Evolutionary conservation across 1,140 invertebrate genomes (phyloP).

Genomic region (Arion vulgaris): DNA sequence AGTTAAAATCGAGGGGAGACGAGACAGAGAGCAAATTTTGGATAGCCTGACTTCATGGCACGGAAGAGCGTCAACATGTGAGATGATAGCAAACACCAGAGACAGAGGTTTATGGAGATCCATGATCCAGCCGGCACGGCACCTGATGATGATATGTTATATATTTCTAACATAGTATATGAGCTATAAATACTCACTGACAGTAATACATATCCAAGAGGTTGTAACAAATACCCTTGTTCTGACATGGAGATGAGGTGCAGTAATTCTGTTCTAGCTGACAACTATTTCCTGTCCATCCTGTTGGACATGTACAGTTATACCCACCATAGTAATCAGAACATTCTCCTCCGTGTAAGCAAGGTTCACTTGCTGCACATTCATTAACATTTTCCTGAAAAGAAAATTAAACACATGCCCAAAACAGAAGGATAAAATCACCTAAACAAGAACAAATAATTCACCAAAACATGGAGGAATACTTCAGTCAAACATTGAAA

Average conservation of each 20-base stretch:
- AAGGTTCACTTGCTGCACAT: neutral
- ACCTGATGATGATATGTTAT: no score
- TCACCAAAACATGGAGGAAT: neutral
- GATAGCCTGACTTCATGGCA: no score
- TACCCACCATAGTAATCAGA: neutral
- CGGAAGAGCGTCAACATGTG: no score
- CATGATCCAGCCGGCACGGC: no score
- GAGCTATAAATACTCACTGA: slow-evolving; percentile 10
- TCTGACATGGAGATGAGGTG: neutral
- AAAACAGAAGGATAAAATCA: neutral
- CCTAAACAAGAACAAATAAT: neutral
- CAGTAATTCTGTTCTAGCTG: neutral
- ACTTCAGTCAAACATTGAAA: neutral
- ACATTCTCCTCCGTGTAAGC: slow-evolving; percentile 16
- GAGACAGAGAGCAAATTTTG: no score
- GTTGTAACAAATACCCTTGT: slow-evolving; percentile 13
- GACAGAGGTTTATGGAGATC: no score
- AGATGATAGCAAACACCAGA: no score
- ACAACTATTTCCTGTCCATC: slow-evolving; percentile 13
- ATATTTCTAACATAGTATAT: no score
- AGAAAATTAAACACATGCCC: no score
- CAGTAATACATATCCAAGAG: slow-evolving; percentile 14
- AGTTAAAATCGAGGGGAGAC: no score
- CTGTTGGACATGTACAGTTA: slow-evolving; percentile 3
- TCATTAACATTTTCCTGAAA: slow-evolving; percentile 12